phyloP scores from a whole-genome alignment of 1,140 invertebrate genomes.

The Mylabris phalerata region DNA sequence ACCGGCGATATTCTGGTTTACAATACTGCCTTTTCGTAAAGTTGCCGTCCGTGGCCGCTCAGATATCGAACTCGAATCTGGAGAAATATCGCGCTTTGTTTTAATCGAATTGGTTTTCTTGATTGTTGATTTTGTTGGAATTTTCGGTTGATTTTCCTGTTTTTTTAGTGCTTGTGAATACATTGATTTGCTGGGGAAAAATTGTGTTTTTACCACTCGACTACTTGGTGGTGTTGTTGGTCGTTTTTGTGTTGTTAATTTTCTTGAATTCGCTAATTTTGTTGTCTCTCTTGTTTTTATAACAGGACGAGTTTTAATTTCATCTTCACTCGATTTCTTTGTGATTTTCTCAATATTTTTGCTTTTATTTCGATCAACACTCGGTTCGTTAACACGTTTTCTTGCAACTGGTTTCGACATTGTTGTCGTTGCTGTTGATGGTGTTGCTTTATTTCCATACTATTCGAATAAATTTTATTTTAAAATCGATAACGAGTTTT shows the following conservation, averaged over 20 bases:
- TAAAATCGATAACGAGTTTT: background rate
- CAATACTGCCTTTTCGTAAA: slow-evolving; percentile 34
- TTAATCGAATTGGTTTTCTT: background rate
- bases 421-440: background rate
- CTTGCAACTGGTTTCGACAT: background rate
- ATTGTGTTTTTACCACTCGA: slow-evolving; percentile 31
- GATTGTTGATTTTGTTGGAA: background rate
- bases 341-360: background rate
- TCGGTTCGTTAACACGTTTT: slow-evolving; percentile 6
- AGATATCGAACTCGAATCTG: slow-evolving; percentile 19
- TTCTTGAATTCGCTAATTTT: background rate
- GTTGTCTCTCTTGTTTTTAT: background rate
- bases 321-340: background rate
- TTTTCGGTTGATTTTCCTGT: slow-evolving; percentile 13
- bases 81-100: slow-evolving; percentile 1
- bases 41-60: slow-evolving; percentile 37
- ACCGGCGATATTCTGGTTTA: slow-evolving; percentile 34
- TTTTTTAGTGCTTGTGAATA: slow-evolving; percentile 31
- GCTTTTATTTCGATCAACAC: background rate
- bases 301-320: background rate
- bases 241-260: slow-evolving; percentile 4
- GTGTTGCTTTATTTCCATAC: background rate
- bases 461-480: background rate
- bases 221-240: slow-evolving; percentile 21
- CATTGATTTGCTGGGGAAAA: slow-evolving; percentile 36